Conservation (phyloP, 2,113 vertebrate species). For the Eurystomus gularis region DNA sequence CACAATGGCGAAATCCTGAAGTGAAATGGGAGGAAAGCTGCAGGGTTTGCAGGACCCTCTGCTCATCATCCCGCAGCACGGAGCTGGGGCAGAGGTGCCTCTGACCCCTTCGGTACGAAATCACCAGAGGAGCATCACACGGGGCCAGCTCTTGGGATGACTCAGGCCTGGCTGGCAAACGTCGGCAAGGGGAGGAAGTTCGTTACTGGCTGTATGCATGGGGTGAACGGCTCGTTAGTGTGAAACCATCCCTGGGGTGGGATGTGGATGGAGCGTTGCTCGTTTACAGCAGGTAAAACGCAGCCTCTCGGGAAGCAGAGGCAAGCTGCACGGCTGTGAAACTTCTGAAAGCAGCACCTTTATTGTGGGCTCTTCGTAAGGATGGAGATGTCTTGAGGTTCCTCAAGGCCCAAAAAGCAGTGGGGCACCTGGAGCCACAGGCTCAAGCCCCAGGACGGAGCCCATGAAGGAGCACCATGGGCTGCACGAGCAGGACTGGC, state of each 20-base stretch:
- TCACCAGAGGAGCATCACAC: fast-evolving
- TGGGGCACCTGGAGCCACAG: not conserved
- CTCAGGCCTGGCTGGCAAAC: not conserved
- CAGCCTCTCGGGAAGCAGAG: not conserved
- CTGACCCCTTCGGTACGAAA: not conserved
- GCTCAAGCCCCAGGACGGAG: fast-evolving
- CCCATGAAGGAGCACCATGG: not conserved
- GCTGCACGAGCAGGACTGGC: no score
- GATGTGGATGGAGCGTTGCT: not conserved
- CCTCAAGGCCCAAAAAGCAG: not conserved
- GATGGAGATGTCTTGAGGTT: not conserved
- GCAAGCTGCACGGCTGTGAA: not conserved
- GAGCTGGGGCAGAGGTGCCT: not conserved
- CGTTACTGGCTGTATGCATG: not conserved
- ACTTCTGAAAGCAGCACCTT: not conserved
- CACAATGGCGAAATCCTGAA: not conserved
- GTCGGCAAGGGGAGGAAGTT: not conserved
- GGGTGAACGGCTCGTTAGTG: not conserved
- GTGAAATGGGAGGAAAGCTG: not conserved
- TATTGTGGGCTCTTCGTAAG: fast-evolving
- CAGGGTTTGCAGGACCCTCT: not conserved
- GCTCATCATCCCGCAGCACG: not conserved
- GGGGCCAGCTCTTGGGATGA: not conserved
- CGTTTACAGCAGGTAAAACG: not conserved
- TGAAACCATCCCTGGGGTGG: not conserved